Percentiles rank a stretch among this genome's conserved stretches.
These are phyloP conservation scores for Pediacus dermestoides DNA, from an alignment of 2,888 invertebrate species.

Conservation along the genomic window DNA sequence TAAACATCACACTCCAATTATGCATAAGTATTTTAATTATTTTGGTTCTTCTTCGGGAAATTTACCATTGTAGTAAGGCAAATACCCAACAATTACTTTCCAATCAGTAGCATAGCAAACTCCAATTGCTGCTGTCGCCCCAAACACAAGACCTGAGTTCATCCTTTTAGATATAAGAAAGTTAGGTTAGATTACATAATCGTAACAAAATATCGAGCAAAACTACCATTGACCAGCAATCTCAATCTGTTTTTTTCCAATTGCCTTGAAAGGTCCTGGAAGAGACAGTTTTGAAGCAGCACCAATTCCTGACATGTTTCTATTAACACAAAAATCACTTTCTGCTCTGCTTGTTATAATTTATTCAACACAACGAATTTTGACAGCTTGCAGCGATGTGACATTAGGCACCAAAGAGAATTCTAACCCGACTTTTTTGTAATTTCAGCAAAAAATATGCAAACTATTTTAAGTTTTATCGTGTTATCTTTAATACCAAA, in stretches of 20 bases:
- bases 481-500: too few relatives aligned
- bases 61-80: constrained; percentile 75
- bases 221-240: constrained; percentile 52
- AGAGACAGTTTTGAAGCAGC: constrained; percentile 1
- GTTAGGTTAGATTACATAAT: constrained; percentile 25
- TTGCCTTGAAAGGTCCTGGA: constrained; percentile 21
- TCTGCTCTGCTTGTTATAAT: too few relatives aligned
- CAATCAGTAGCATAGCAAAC: constrained; percentile 76
- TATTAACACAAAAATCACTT: too few relatives aligned
- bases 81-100: constrained; percentile 66
- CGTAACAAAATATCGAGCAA: constrained; percentile 13
- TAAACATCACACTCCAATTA: too few relatives aligned
- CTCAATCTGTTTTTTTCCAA: constrained; percentile 63
- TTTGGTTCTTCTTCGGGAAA: constrained; percentile 58
- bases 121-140: constrained; percentile 59
- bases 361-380: too few relatives aligned
- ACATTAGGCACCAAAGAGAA: too few relatives aligned
- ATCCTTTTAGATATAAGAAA: constrained; percentile 53
- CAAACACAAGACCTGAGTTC: constrained; percentile 62
- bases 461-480: too few relatives aligned
- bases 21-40: too few relatives aligned
- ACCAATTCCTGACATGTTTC: not conserved
- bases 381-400: too few relatives aligned
- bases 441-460: too few relatives aligned
- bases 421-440: too few relatives aligned